A percentile compares a stretch with the other conserved stretches of the same genome.
These are phyloP conservation scores for Macrosteles quadrilineatus DNA, from an alignment of 1,140 invertebrate species.

Conservation along the genomic window DNA sequence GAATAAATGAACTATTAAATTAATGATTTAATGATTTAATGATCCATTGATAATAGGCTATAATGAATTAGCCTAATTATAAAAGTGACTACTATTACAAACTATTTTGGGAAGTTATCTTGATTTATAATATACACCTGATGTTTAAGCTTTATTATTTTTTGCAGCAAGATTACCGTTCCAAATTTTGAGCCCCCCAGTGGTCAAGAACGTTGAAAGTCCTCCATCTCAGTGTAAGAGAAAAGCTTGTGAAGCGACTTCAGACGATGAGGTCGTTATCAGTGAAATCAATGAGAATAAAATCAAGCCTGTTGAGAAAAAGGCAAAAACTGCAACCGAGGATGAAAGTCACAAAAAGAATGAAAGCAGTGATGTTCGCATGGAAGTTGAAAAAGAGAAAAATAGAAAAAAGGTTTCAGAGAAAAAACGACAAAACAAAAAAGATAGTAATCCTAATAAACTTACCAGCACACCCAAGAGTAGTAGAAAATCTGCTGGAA, in stretches of 20 bases:
- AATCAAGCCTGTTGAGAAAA: slow-evolving; percentile 18
- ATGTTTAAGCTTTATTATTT: background rate
- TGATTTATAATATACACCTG: too few species aligned
- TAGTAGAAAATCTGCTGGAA: too few species aligned
- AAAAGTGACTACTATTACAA: too few species aligned
- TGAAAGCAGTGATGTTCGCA: background rate
- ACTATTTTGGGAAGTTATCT: too few species aligned
- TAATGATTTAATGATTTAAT: too few species aligned
- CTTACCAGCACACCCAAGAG: too few species aligned
- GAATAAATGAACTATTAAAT: too few species aligned
- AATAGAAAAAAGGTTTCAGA: background rate
- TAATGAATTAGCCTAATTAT: too few species aligned
- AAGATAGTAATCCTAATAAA: too few species aligned
- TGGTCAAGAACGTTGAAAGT: background rate
- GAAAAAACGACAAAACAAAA: too few species aligned
- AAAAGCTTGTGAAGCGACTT: background rate
- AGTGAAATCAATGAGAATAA: slow-evolving; percentile 4
- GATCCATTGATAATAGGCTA: too few species aligned
- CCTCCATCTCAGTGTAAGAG: background rate
- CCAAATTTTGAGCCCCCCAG: background rate
- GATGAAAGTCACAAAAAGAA: background rate
- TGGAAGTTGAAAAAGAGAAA: background rate
- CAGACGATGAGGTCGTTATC: background rate
- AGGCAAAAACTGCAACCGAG: background rate
- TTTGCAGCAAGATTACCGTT: slow-evolving; percentile 19